phyloP scores from a whole-genome alignment of 1,140 invertebrate genomes.

The Atta colombica region DNA sequence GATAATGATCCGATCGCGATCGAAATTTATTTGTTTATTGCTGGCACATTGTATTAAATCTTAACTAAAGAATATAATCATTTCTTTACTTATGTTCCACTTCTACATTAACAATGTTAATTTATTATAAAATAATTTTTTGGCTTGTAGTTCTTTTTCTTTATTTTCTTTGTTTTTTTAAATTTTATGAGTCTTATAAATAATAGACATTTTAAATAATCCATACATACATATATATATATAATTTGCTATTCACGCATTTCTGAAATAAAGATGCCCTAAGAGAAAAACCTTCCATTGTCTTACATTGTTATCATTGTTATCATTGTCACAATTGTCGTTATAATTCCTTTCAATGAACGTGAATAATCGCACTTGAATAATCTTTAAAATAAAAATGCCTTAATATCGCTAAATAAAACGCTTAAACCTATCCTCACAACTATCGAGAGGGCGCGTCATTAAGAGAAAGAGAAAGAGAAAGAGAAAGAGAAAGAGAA shows the following conservation, averaged over 20 bases:
- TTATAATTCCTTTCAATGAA: background rate
- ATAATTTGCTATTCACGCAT: background rate
- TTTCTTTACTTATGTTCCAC: too few species aligned
- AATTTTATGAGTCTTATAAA: too few species aligned
- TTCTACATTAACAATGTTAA: too few species aligned
- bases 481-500: background rate
- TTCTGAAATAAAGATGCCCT: background rate
- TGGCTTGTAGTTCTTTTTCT: too few species aligned
- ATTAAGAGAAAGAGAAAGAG: background rate
- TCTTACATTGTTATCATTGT: background rate
- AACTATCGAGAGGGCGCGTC: background rate
- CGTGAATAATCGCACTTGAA: background rate
- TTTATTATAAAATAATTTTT: too few species aligned
- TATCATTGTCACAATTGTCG: too few species aligned
- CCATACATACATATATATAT: background rate
- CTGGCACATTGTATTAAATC: too few species aligned
- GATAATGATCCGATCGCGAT: too few species aligned
- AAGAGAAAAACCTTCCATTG: background rate
- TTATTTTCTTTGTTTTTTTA: too few species aligned
- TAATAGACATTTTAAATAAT: background rate
- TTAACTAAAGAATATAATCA: too few species aligned
- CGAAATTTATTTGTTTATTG: too few species aligned
- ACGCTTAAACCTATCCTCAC: background rate
- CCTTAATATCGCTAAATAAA: background rate
- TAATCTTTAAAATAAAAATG: background rate